Evolutionary conservation across 2,113 vertebrate species (phyloP), one percentile per base, ranked within the genome.

Genomic region (Tragulus kanchil): DNA sequence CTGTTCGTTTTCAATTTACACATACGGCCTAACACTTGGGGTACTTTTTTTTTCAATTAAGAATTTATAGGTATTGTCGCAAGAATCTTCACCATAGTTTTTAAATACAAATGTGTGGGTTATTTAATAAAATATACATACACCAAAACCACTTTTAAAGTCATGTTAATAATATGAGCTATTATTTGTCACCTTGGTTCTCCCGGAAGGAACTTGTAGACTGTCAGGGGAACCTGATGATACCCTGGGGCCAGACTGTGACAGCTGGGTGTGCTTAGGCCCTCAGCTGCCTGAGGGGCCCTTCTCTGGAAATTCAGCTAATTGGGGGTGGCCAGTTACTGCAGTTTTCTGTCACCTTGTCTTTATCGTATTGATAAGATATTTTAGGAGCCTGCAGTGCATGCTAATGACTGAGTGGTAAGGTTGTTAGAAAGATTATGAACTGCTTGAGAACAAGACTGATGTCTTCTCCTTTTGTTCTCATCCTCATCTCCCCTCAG

Each of bases 211-310:
- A 97, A 78, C 93, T 97, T 97, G 77, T 95, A 94, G 94, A 95
- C 73, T 96, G 94, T 98, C 95, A 92, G 84, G 94, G 92, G 95
- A 97, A 56, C 50, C 64, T 96, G 95, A 97, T 95, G 93, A 92
- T 96, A 96, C 97, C 97, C 98, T 95, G 94, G 89, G 96, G 97
- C 97, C 94, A 97, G 93, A 95, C 67, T 78, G 86, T 96, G 97
- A 98, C 98, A 98, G 96, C 75, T 12, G 4, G 56, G 56, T 85
- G 67, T 87, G 83, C 94, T 87, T n/a, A 67, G 92, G 78, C 79
- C 94, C 91, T 92, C 28, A 28, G 89, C 84, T 0, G 89, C 97
- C 97, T 83, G 71, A 95, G 92, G 97, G 96, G 77, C 95, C 97
- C 91, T 87, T 96, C 92, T 92, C 95, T 95, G 81, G 62, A 67